Percentiles rank a stretch among this genome's conserved stretches.
These are phyloP conservation scores for Medauroidea extradentata DNA, from an alignment of 1,140 invertebrate species.

Conservation along the genomic window DNA sequence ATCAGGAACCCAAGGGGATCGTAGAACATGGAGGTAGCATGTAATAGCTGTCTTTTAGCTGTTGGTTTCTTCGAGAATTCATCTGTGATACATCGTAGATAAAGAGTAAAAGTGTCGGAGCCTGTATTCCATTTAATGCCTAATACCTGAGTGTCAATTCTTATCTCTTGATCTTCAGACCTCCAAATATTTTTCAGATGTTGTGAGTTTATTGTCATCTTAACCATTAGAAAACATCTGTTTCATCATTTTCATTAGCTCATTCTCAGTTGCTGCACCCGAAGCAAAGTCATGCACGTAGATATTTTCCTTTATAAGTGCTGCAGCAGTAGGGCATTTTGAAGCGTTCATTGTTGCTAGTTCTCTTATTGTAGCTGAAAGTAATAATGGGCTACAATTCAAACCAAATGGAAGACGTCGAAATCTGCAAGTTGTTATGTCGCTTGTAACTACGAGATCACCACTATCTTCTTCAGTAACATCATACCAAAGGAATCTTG, in stretches of 20 bases:
- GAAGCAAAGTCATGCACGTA: constrained; percentile 2
- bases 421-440: not conserved
- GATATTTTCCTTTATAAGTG: not conserved
- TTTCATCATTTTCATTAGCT: not conserved
- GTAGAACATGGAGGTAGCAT: not conserved
- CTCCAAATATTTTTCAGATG: not conserved
- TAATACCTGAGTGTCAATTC: not conserved
- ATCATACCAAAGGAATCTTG: constrained; percentile 1
- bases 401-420: not conserved
- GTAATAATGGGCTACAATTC: not conserved
- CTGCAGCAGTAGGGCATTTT: not conserved
- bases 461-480: not conserved
- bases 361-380: not conserved
- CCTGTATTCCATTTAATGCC: not conserved
- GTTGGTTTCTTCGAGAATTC: too few species aligned
- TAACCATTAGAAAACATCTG: not conserved
- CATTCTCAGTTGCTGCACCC: not conserved
- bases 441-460: not conserved
- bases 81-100: too few species aligned
- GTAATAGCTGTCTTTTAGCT: not conserved
- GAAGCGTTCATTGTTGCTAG: not conserved
- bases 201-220: not conserved
- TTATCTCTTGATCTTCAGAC: not conserved
- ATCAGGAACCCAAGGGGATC: not conserved
- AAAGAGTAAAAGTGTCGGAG: not conserved